phyloP scores from a whole-genome alignment of 2,888 invertebrate genomes.

The Fragum sueziense region DNA sequence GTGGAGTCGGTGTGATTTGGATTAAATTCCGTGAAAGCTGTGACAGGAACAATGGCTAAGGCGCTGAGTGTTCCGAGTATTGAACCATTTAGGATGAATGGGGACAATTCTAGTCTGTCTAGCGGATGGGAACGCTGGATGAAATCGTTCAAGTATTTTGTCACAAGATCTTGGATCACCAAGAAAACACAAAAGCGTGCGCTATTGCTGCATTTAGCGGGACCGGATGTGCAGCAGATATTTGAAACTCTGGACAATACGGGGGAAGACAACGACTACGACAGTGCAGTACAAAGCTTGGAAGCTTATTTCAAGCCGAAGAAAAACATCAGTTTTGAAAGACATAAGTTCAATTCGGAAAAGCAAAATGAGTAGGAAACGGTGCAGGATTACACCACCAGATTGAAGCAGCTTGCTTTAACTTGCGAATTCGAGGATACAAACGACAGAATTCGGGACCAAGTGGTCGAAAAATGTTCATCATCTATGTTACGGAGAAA shows the following conservation, averaged over 20 bases:
- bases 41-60: too few relatives aligned
- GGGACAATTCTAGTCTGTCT: conserved; percentile 6
- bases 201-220: conserved; percentile 24
- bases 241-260: conserved; percentile 34
- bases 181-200: conserved; percentile 32
- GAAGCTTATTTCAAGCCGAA: conserved; percentile 41
- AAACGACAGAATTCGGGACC: conserved; percentile 30
- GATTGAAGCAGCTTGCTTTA: conserved; percentile 21
- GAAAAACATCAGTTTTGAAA: conserved; percentile 22
- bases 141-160: conserved; percentile 15
- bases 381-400: conserved; percentile 23
- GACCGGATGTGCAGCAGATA: conserved; percentile 32
- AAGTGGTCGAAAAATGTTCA: conserved; percentile 25
- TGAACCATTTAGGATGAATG: conserved; percentile 1
- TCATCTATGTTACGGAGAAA: conserved; percentile 15
- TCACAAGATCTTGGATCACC: conserved; percentile 6
- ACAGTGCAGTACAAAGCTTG: conserved; percentile 20
- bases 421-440: conserved; percentile 36
- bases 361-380: conserved; percentile 10
- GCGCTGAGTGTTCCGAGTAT: too few relatives aligned
- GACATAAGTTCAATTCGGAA: conserved; percentile 14
- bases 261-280: conserved; percentile 28
- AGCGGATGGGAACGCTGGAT: conserved; percentile 12
- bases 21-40: too few relatives aligned
- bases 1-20: too few relatives aligned